These are phyloP conservation scores for Cetonia aurata DNA, from an alignment of 2,888 invertebrate genomes.

Conservation along the genomic window DNA sequence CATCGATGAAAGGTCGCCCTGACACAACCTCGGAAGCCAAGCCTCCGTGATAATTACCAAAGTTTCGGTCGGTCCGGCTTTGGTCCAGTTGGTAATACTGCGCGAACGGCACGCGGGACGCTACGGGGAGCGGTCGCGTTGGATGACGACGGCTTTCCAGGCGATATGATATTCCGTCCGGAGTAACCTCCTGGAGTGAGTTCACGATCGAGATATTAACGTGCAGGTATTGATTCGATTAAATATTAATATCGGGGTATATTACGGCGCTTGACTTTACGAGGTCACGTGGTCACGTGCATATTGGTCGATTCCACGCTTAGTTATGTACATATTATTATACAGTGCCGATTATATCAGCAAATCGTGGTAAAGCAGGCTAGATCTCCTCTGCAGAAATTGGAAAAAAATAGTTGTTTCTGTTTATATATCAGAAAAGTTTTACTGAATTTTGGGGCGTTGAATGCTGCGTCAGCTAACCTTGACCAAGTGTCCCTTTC, in stretches of 20 bases:
- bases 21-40: slow-evolving; percentile 60
- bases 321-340: no score
- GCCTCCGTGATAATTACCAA: slow-evolving; percentile 63
- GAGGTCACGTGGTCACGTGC: no score
- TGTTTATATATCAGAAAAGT: no score
- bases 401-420: no score
- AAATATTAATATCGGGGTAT: background rate
- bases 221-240: slow-evolving; percentile 23
- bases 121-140: slow-evolving; percentile 12
- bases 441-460: no score
- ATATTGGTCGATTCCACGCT: no score
- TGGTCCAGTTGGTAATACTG: slow-evolving; percentile 44
- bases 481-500: no score
- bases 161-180: slow-evolving; percentile 31
- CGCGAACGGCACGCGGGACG: slow-evolving; percentile 36
- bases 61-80: slow-evolving; percentile 57
- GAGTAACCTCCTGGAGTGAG: slow-evolving; percentile 18
- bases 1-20: slow-evolving; percentile 58
- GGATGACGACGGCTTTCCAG: slow-evolving; percentile 7
- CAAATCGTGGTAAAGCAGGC: no score
- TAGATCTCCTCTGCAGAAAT: no score
- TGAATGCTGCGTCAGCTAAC: no score
- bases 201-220: slow-evolving; percentile 33
- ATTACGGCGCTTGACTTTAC: no score
- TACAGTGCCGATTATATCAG: no score